Evolutionary conservation across 2,113 vertebrate genomes (phyloP), one percentile per base, ranked within the genome.

Genomic region (Cynopterus brachyotis): DNA sequence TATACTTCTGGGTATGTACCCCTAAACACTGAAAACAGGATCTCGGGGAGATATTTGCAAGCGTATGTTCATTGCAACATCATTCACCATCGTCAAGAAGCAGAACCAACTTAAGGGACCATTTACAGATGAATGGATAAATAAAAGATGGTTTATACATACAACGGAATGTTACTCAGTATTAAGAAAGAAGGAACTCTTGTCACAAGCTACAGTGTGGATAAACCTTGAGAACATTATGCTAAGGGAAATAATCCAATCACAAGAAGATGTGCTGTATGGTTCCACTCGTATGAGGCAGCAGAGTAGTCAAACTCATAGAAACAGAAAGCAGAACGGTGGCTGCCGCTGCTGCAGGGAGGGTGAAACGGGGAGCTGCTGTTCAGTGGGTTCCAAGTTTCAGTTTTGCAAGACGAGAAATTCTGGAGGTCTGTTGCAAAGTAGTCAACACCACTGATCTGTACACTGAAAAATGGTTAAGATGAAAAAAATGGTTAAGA

Each of bases 351-450:
- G n/a, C 11, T 35, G 13, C 1, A 32, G 32, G 57, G 28, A 15
- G 13, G 53, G 22, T 8, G 45, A 12, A 19, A 42, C 0, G 35
- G 3, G 10, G 15, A 37, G 5, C 37, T 19, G 15, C 45, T 30
- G 15, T 26, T 79, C 16, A 30, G 1, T 57, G 47, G 69, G 60
- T 37, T 42, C 35, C 37, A 76, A 45, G 53, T 86, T 94, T 90
- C 84, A 22, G 53, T 94, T 83, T 86, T 81, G 55, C 80, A 92
- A 94, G 73, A 81, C 22, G 45, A 64, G 81, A 84, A 91, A 70
- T 78, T 69, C 55, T 24, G 64, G 24, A 73, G 72, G 28, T 45
- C 30, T 59, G 26, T 62, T 80, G 67, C 28, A 8, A 59, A 73
- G 9, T 22, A 64, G 60, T 70, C 40, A 70, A 73, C 45, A 80